These are phyloP conservation scores for Phenganax stokvisi DNA, from an alignment of 92 coral and sea anemone species.

Conservation along the genomic window DNA sequence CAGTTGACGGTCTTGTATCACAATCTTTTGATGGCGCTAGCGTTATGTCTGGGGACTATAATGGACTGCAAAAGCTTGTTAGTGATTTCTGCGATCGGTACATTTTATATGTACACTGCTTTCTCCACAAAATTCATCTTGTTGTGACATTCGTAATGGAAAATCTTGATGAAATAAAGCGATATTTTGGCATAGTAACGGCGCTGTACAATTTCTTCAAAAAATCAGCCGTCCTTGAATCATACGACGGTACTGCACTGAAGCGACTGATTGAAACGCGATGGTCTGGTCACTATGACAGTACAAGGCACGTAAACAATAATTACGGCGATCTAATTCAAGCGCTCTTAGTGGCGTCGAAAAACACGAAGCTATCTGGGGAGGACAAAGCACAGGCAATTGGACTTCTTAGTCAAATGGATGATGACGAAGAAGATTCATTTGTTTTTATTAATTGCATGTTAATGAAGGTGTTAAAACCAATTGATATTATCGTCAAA, in stretches of 20 bases:
- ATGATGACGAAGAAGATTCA: constrained; percentile 13
- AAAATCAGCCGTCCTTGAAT: constrained; percentile 28
- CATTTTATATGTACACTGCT: constrained; percentile 29
- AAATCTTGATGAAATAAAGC: constrained; percentile 27
- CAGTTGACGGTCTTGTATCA: constrained; percentile 30
- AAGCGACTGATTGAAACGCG: constrained; percentile 11
- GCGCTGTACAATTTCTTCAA: constrained; percentile 33
- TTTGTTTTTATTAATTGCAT: constrained; percentile 15
- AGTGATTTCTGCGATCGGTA: constrained; percentile 32
- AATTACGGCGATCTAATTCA: constrained; percentile 23
- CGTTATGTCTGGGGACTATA: constrained; percentile 27
- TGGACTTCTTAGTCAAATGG: constrained; percentile 14
- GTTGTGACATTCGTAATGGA: constrained; percentile 13
- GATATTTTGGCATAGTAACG: constrained; percentile 16
- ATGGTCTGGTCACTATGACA: constrained; percentile 17
- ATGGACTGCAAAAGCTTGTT: constrained; percentile 22
- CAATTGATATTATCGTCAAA: constrained; percentile 20
- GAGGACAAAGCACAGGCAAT: constrained; percentile 24
- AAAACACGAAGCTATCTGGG: not conserved
- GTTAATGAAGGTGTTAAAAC: constrained; percentile 25
- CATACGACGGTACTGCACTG: constrained; percentile 16
- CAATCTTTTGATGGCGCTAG: constrained; percentile 34
- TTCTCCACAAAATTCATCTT: constrained; percentile 34
- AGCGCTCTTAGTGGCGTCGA: constrained; percentile 14
- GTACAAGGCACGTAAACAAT: constrained; percentile 21